A percentile compares a stretch with the other conserved stretches of the same genome.
Evolutionary conservation across 2,113 vertebrate genomes (phyloP).

Genomic region (Syngnathoides biaculeatus): DNA sequence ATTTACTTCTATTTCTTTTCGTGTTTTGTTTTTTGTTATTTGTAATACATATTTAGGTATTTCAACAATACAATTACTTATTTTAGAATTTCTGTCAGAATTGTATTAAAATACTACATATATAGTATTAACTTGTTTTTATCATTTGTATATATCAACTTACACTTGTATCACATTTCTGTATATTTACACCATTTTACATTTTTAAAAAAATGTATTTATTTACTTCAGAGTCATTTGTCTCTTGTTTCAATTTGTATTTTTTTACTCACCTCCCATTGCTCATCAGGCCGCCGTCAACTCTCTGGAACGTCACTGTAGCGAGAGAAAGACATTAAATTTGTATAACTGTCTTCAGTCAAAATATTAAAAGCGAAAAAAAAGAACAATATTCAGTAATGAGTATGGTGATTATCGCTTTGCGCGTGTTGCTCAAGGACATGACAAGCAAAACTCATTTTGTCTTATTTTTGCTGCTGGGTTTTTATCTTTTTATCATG

Average conservation of each 20-base stretch:
- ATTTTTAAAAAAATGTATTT: too few relatives aligned
- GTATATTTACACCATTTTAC: too few relatives aligned
- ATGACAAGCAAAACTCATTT: constrained; percentile 60
- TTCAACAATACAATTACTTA: too few relatives aligned
- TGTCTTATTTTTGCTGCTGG: constrained; percentile 58
- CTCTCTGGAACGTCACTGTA: constrained; percentile 97
- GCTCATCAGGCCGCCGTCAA: constrained; percentile 96
- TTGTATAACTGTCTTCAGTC: background rate
- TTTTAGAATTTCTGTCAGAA: too few relatives aligned
- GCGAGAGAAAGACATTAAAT: constrained; percentile 39
- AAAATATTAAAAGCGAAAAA: background rate
- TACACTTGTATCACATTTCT: too few relatives aligned
- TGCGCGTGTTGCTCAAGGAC: constrained; percentile 63
- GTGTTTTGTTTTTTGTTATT: too few relatives aligned
- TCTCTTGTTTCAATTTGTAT: background rate
- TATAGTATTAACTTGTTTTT: too few relatives aligned
- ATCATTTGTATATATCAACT: too few relatives aligned
- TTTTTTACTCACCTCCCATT: constrained; percentile 88
- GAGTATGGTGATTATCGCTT: constrained; percentile 46
- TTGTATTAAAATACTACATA: too few relatives aligned
- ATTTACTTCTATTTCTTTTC: too few relatives aligned
- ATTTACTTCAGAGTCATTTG: too few relatives aligned
- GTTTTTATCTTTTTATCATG: constrained; percentile 70
- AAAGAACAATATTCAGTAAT: constrained; percentile 28
- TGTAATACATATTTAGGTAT: too few relatives aligned